Evolutionary conservation across 2,113 vertebrate genomes (phyloP), one percentile per base, ranked within the genome.

Genomic region (Notarius quadriscutis): DNA sequence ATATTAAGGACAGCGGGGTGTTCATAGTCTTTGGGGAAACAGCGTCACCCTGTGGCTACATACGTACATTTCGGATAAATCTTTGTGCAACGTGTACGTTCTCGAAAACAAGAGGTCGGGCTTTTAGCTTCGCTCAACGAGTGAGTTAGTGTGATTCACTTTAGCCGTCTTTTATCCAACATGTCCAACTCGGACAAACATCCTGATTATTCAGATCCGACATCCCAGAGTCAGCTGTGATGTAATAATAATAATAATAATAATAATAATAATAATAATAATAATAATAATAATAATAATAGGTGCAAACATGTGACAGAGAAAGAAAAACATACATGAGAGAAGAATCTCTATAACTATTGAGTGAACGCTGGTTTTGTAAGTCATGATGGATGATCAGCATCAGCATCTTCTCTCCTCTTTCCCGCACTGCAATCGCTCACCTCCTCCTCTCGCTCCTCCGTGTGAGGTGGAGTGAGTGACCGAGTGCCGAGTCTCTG

Each of bases 41-140:
- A 77, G 65, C 81, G 60, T 22, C 82, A 83, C 78, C 82, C 85
- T 77, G 88, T 91, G 88, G 88, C 69, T 81, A 88, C 63, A 88
- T n/a, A 84, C 71, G 20, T 58, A 82, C 74, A 87, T 65, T 87
- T 30, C 79, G 60, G 65, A 53, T 80, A 71, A 69, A 51, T 75
- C 81, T 48, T 5, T 74, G 82, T 85, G 65, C 82, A 78, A 71
- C 17, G 74, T 67, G 77, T 67, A 81, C 22, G 15, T 69, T 58
- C 50, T 22, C 51, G 48, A 89, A 30, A 57, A 55, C 25, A 57
- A 50, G 80, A 82, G 55, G 69, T 74, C 48, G 48, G 71, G 41
- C 55, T 15, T 50, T 65, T 62, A 81, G 77, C 27, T 53, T 78
- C 20, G 60, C 85, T 72, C 75, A 27, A 27, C 25, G 30, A 67